Conservation (phyloP, 2,888 invertebrate genomes). For the Troglohyphantes excavatus region DNA sequence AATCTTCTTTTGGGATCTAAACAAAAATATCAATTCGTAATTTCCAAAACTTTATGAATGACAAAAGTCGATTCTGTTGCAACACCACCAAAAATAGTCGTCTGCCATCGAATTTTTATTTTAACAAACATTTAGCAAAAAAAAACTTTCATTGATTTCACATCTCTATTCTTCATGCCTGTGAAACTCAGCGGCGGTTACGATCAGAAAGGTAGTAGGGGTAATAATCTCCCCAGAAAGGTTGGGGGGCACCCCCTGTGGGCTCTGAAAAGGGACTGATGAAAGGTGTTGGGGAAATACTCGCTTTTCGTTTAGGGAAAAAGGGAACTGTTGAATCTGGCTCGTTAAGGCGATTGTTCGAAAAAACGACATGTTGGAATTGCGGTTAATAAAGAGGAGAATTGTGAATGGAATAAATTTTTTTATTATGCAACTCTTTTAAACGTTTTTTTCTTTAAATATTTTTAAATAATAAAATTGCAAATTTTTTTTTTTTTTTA, state of each 20-base stretch:
- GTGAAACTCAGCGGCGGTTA: constrained; percentile 13
- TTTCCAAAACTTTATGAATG: neutral
- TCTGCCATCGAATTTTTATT: neutral
- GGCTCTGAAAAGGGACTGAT: neutral
- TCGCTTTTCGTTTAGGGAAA: neutral
- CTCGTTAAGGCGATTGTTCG: constrained; percentile 53
- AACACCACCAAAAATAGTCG: neutral
- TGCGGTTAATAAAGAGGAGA: constrained; percentile 10
- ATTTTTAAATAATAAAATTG: too few species aligned
- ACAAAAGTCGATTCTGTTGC: constrained; percentile 2
- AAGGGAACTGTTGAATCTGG: constrained; percentile 25
- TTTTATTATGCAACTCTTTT: neutral
- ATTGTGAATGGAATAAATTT: neutral
- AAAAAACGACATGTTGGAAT: constrained; percentile 13
- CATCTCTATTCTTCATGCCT: constrained; percentile 20
- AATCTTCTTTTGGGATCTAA: neutral
- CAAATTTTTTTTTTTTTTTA: too few species aligned
- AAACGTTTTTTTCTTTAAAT: neutral
- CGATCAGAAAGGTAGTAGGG: constrained; percentile 3
- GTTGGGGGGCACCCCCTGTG: neutral
- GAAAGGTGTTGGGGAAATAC: constrained; percentile 50
- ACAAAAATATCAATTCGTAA: neutral
- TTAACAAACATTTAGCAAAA: neutral
- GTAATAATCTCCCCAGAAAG: constrained; percentile 2
- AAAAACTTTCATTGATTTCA: constrained; percentile 23